Conservation (phyloP, 2,113 vertebrate species). For the Pungitius pungitius region DNA sequence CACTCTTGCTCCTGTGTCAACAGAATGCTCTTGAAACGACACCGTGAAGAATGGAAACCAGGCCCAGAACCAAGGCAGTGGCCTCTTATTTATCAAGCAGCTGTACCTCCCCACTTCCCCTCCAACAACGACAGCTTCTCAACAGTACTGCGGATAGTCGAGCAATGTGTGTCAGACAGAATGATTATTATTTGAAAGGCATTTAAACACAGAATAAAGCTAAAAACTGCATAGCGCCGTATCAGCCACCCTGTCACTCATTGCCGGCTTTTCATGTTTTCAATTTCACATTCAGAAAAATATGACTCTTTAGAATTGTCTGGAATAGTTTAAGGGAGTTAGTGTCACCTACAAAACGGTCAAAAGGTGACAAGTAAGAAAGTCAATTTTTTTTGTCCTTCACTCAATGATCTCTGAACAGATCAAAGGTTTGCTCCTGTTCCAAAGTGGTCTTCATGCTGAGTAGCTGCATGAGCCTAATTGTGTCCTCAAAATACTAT, state of each 20-base stretch:
- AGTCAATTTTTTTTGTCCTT: background rate
- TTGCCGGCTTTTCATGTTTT: background rate
- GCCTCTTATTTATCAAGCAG: constrained; percentile 69
- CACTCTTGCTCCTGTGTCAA: too few relatives aligned
- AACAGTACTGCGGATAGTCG: background rate
- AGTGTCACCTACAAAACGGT: background rate
- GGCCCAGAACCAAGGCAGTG: constrained; percentile 66
- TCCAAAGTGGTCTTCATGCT: constrained; percentile 31
- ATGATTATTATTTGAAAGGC: background rate
- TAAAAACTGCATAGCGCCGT: background rate
- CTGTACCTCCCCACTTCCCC: background rate
- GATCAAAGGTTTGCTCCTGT: background rate
- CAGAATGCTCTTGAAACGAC: too few relatives aligned
- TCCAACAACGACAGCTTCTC: background rate
- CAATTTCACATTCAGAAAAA: background rate
- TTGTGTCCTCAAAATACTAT: constrained; percentile 1
- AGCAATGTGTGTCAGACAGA: background rate
- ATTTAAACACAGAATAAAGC: background rate
- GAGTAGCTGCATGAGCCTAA: constrained; percentile 8
- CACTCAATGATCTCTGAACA: constrained; percentile 10
- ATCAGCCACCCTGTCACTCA: background rate
- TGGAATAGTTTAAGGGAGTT: background rate
- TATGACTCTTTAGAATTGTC: background rate
- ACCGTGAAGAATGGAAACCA: constrained; percentile 48
- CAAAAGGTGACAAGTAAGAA: background rate